Evolutionary conservation across 2,113 vertebrate genomes (phyloP).

Genomic region (Oreochromis aureus): DNA sequence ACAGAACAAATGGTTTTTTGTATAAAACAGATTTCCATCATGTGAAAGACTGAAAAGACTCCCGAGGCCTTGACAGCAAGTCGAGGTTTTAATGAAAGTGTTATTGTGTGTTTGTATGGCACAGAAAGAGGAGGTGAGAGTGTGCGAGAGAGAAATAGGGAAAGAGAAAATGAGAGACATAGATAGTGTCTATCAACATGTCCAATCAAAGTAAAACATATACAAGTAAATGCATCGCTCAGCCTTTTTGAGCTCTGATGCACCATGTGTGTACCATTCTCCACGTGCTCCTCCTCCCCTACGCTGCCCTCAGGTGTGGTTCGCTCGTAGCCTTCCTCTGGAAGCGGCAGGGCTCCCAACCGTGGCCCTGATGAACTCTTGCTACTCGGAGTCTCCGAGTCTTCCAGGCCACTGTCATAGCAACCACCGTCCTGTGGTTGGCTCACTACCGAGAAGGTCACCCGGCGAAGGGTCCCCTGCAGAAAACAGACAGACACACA

Average conservation of each 20-base stretch:
- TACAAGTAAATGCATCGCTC: not conserved
- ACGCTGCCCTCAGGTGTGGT: slow-evolving; percentile 96
- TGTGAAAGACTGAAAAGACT: not conserved
- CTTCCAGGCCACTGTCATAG: slow-evolving; percentile 94
- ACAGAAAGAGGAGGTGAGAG: not conserved
- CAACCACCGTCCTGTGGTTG: slow-evolving; percentile 92
- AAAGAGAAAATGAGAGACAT: too few relatives aligned
- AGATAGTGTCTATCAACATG: not conserved
- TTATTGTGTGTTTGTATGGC: not conserved
- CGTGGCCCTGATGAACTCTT: slow-evolving; percentile 91
- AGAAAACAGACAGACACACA: slow-evolving; percentile 52
- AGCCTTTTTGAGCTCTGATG: not conserved
- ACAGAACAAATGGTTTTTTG: not conserved
- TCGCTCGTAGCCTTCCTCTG: slow-evolving; percentile 92
- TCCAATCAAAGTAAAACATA: not conserved
- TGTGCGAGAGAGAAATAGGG: not conserved
- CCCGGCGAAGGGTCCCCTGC: slow-evolving; percentile 89
- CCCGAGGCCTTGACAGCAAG: slow-evolving; percentile 11
- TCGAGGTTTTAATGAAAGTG: not conserved
- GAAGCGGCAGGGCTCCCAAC: slow-evolving; percentile 87
- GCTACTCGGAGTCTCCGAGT: slow-evolving; percentile 96
- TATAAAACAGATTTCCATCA: not conserved
- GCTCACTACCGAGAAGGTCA: slow-evolving; percentile 94
- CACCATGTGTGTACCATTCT: slow-evolving; percentile 76
- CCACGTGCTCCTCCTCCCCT: slow-evolving; percentile 94